A percentile compares a stretch with the other conserved stretches of the same genome.
phyloP scores from a whole-genome alignment of 2,797 vertebrate species.

The Cygnus olor region DNA sequence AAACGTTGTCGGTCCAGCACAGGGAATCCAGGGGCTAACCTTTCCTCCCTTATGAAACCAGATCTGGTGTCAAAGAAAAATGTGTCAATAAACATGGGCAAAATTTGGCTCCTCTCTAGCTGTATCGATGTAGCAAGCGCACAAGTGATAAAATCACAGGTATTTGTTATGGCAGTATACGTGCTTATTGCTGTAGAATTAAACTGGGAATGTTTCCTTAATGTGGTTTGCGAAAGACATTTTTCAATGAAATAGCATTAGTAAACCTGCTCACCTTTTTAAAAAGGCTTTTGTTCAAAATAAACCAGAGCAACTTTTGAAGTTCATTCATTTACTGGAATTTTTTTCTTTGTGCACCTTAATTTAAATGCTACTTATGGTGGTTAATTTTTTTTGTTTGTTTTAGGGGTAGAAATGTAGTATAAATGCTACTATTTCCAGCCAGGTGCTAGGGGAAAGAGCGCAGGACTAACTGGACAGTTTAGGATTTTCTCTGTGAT shows the following conservation, averaged over 20 bases:
- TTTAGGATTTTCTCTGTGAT: background rate
- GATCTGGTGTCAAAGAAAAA: background rate
- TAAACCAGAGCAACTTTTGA: slow-evolving; percentile 40
- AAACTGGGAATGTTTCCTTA: background rate
- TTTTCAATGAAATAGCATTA: slow-evolving; percentile 11
- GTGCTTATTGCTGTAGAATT: slow-evolving; percentile 5
- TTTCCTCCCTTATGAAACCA: background rate
- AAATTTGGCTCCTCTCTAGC: background rate
- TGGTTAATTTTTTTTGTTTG: background rate
- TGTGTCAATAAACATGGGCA: background rate
- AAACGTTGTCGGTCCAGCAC: no score
- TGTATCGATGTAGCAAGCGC: background rate
- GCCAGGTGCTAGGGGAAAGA: background rate
- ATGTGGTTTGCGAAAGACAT: slow-evolving; percentile 19
- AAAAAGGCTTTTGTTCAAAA: slow-evolving; percentile 36
- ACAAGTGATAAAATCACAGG: background rate
- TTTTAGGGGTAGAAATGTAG: background rate
- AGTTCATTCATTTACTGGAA: background rate
- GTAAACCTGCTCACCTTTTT: slow-evolving; percentile 18
- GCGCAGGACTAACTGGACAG: background rate
- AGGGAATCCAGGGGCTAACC: background rate
- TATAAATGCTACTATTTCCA: background rate
- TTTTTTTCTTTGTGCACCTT: background rate
- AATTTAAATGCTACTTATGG: background rate
- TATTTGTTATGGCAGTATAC: background rate